Evolutionary conservation across 1,140 invertebrate genomes (phyloP).

Genomic region (Heterodera carotae): DNA sequence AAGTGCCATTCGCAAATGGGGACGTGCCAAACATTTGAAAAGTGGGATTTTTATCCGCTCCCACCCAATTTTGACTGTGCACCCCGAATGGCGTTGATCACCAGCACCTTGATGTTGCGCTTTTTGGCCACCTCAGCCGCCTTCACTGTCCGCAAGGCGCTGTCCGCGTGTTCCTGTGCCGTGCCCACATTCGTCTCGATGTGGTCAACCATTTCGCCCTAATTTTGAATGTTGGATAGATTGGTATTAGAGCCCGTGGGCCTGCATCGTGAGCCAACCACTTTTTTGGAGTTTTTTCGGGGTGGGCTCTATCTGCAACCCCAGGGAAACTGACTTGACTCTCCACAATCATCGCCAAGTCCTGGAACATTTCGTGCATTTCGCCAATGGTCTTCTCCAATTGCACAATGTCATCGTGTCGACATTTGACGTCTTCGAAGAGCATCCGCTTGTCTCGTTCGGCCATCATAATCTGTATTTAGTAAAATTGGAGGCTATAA

Average conservation of each 20-base stretch:
- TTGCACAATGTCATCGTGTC: conserved; percentile 52
- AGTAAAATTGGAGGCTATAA: conserved; percentile 18
- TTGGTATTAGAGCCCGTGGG: no score
- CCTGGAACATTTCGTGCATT: conserved; percentile 72
- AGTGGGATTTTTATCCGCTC: no score
- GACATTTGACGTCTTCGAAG: conserved; percentile 52
- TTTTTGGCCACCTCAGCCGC: conserved; percentile 44
- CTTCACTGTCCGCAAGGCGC: conserved; percentile 45
- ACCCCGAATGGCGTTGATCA: no score
- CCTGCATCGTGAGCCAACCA: no score
- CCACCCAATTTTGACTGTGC: no score
- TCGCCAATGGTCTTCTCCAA: conserved; percentile 69
- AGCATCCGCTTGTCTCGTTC: conserved; percentile 53
- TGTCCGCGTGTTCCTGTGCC: conserved; percentile 47
- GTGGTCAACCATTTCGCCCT: conserved; percentile 54
- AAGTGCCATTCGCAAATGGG: no score
- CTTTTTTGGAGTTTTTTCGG: no score
- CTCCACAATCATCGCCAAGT: conserved; percentile 74
- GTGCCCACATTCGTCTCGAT: conserved; percentile 49
- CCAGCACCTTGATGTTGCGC: conserved; percentile 49
- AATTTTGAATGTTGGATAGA: no score
- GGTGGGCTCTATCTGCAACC: no score
- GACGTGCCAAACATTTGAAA: conserved; percentile 7
- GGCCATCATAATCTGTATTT: conserved; percentile 48
- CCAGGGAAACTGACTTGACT: conserved; percentile 67